Evolutionary conservation across 2,888 invertebrate species (phyloP).

Genomic region (Dicyrtomina minuta): DNA sequence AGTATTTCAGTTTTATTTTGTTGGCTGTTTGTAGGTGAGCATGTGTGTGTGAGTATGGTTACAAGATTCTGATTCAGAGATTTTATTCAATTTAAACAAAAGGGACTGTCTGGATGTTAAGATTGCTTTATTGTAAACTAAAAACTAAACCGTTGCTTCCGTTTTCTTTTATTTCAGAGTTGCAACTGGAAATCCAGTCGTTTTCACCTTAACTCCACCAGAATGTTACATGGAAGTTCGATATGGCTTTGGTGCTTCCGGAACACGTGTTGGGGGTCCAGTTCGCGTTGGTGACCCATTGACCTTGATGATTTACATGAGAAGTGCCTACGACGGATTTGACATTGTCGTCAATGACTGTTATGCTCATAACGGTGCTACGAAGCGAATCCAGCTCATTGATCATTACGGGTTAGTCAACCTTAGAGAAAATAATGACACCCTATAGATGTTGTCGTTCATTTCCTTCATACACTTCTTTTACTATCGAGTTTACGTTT

Average conservation of each 20-base stretch:
- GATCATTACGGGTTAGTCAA: conserved; percentile 79
- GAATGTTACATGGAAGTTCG: conserved; percentile 96
- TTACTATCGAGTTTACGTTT: background rate
- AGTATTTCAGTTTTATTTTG: too few relatives aligned
- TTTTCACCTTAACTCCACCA: conserved; percentile 87
- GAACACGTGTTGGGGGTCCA: conserved; percentile 81
- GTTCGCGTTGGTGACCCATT: conserved; percentile 90
- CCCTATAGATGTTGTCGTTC: conserved; percentile 1
- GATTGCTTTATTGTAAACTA: too few relatives aligned
- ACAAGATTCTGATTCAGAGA: too few relatives aligned
- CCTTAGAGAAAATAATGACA: conserved; percentile 26
- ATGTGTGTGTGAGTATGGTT: too few relatives aligned
- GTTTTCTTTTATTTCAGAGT: too few relatives aligned
- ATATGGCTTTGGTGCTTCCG: conserved; percentile 83
- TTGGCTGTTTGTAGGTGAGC: too few relatives aligned
- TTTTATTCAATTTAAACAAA: too few relatives aligned
- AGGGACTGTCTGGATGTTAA: too few relatives aligned
- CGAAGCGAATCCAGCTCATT: conserved; percentile 85
- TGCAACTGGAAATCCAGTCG: conserved; percentile 90
- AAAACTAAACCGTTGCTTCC: too few relatives aligned
- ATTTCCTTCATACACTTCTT: background rate
- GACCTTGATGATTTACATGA: conserved; percentile 89
- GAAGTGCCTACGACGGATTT: conserved; percentile 92
- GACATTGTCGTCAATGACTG: conserved; percentile 94
- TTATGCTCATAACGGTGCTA: conserved; percentile 89